Base-by-base conservation (phyloP, 2,113 vertebrate genomes). In the Larimichthys polyactis region DNA sequence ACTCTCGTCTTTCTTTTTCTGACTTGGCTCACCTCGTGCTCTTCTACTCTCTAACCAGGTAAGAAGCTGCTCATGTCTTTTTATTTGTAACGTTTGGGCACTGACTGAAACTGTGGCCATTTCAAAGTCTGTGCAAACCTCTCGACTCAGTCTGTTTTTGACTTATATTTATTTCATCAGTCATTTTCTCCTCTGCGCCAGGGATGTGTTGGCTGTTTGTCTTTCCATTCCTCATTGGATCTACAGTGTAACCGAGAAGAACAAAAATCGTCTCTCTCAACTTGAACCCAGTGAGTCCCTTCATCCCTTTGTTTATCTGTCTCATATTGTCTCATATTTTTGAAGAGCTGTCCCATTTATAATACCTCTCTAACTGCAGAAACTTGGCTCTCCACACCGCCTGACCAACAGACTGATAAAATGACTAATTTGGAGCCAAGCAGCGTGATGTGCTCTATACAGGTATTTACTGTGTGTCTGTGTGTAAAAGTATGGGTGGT, bases 1-100 rank as follows among this genome's bases (percentile, higher is more conserved):
- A 93, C 16, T 97, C 97, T 86, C 94, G 87, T 36, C 90, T 97
- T 48, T 93, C 91, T 20, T 97, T 97, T 90, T 87, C 92, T 4
- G 94, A 96, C 77, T 80, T 96, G 72, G 86, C 94, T 80, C 95
- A 96, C 58, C 92, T 97, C 66, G 89, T 97, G 67, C 82, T 94
- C 57, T 97, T 96, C 89, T 96, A 97, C 75, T 94, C 94, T 43
- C 89, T 96, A 67, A 97, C 96, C 94, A 96, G 96, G 97, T 97
- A 90, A 90, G 79, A 65, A 68, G 5, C 48, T 4, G 27, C 20
- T 55, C 5, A 11, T 24, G 2, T 15, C 29, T 58, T 60, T 32
- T 36, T 24, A 8, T 27, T 16, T 59, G n/a, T 44, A 40, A 40
- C 7, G 36, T 40, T 40, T 40, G 36, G 36, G 36, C 36, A 40